Evolutionary conservation across 2,888 invertebrate species (phyloP), one percentile per base, ranked within the genome.

Genomic region (Drosophila tanythrix): DNA sequence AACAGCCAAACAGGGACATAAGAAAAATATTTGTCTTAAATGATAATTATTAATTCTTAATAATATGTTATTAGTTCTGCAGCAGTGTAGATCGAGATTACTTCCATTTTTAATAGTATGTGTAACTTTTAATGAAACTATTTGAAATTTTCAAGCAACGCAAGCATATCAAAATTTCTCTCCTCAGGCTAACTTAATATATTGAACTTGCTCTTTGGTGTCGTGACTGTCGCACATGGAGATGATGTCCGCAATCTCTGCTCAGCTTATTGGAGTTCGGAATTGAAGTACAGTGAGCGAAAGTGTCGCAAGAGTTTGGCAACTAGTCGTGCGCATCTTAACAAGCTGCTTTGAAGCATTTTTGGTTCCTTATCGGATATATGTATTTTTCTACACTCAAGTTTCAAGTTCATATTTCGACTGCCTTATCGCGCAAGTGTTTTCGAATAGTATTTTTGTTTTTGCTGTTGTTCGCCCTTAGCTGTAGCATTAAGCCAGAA

Each of bases 401-500:
- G 43, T 70, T 59, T 81, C 61, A 62, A 71, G 67, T 62, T 65
- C 58, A 64, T 71, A 67, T 71, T 48, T 60, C 31, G 50, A 35
- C 35, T 70, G 36, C 51, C 81, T 77, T 81, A 77, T 71, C 63
- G 66, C 63, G 27, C n/a, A 48, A 33, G 64, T 61, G 67, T 29
- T 59, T 21, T 43, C 11, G 6, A 43, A 43, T 13, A 21, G 21
- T 21, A 43, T 51, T 43, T 71, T 21, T 58, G 13, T 25, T 58
- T 15, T 18, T 56, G 53, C 38, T 53, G 69, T 18, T 51, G 40
- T 40, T 67, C 21, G 60, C 51, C 46, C 52, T 52, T 35, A 25
- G 62, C 53, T 64, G 58, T 8, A 60, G 63, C 80, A 60, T 71
- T 66, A 48, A 81, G 71, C 72, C 72, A 85, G 74, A 75, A 88